Evolutionary conservation across 2,888 invertebrate genomes (phyloP).

Genomic region (Philaethria dido): DNA sequence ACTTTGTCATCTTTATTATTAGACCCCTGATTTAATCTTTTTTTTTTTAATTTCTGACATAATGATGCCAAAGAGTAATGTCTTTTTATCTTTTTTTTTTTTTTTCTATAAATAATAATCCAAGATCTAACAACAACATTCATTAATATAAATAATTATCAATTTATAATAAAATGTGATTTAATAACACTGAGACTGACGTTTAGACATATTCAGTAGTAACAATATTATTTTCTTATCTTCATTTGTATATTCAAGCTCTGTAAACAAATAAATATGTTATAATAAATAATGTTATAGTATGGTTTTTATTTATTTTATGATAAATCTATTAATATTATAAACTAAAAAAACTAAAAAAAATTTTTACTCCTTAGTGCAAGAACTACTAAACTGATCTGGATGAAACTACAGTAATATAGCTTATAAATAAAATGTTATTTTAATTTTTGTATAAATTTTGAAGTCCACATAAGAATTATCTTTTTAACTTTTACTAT

Average conservation of each 20-base stretch:
- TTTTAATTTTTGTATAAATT: no score
- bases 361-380: no score
- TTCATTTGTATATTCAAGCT: constrained; percentile 58
- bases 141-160: constrained; percentile 42
- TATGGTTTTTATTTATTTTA: neutral
- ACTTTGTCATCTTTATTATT: no score
- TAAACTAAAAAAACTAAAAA: no score
- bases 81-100: neutral
- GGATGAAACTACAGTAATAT: no score
- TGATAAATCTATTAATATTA: no score
- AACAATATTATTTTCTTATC: constrained; percentile 43
- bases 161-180: constrained; percentile 51
- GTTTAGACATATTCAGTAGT: constrained; percentile 46
- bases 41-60: neutral
- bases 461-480: no score
- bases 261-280: constrained; percentile 58
- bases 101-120: constrained; percentile 4
- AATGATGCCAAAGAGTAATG: neutral
- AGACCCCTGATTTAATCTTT: no score
- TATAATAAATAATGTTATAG: neutral
- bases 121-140: constrained; percentile 14
- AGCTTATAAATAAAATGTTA: no score
- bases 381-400: no score
- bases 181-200: constrained; percentile 54
- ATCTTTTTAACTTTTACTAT: no score